A percentile compares a stretch with the other conserved stretches of the same genome.
Evolutionary conservation across 2,888 invertebrate genomes (phyloP).

Genomic region (Stenoptilia bipunctidactyla): DNA sequence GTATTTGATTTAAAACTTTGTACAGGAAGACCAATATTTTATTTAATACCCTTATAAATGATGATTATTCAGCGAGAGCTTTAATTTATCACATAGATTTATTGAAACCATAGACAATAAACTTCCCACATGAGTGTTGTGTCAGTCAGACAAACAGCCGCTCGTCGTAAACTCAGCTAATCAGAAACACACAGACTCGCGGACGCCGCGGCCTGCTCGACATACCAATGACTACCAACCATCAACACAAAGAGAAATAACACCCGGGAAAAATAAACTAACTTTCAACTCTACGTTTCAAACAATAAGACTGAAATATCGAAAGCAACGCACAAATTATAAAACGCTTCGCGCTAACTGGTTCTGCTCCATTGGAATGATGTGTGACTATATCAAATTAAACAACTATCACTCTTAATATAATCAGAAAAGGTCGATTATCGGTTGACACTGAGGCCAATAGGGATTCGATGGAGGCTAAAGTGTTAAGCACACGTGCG

Average conservation of each 20-base stretch:
- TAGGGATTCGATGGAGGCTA: conserved; percentile 27
- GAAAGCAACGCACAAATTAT: conserved; percentile 20
- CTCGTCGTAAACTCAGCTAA: conserved; percentile 55
- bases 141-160: conserved; percentile 36
- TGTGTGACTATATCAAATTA: conserved; percentile 18
- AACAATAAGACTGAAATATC: not conserved
- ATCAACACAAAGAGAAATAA: conserved; percentile 27
- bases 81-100: too few species aligned
- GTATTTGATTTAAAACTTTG: too few species aligned
- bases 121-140: too few species aligned
- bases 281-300: not conserved
- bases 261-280: conserved; percentile 6
- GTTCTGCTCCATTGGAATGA: conserved; percentile 28
- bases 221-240: conserved; percentile 36
- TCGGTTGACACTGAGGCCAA: conserved; percentile 13
- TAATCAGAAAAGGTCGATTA: conserved; percentile 17
- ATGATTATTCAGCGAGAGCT: too few species aligned
- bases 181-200: conserved; percentile 58
- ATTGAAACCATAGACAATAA: too few species aligned
- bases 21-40: too few species aligned
- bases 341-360: conserved; percentile 35
- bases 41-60: too few species aligned
- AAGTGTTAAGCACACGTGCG: conserved; percentile 59
- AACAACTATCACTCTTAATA: conserved; percentile 2
- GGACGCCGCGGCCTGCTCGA: conserved; percentile 56